Evolutionary conservation across 2,113 vertebrate species (phyloP).

Genomic region (Noturus placidus): DNA sequence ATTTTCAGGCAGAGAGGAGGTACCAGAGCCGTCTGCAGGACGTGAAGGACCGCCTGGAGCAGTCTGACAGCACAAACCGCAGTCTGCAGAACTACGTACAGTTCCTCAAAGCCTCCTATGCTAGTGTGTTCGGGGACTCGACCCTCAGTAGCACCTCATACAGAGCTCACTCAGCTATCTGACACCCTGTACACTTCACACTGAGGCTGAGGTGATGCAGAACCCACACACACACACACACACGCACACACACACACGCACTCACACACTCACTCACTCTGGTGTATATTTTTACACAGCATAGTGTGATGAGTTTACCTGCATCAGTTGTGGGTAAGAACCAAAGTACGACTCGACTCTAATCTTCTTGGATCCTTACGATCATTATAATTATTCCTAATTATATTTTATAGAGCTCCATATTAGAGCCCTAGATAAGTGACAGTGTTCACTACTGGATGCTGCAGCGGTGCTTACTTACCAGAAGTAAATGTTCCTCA

Average conservation of each 20-base stretch:
- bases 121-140: constrained; percentile 85
- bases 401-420: not conserved
- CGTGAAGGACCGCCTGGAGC: constrained; percentile 86
- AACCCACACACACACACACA: not conserved
- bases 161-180: constrained; percentile 72
- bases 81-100: constrained; percentile 95
- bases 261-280: no score
- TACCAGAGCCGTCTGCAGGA: constrained; percentile 86
- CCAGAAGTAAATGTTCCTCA: not conserved
- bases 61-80: constrained; percentile 90
- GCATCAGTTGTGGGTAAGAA: not conserved
- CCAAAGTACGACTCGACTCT: not conserved
- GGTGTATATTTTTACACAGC: not conserved
- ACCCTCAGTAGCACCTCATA: constrained; percentile 73
- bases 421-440: not conserved
- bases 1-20: constrained; percentile 75
- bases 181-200: constrained; percentile 32
- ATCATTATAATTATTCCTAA: not conserved
- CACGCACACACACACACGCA: no score
- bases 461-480: not conserved
- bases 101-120: constrained; percentile 91
- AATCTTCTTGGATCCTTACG: not conserved
- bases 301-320: not conserved
- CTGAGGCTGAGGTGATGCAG: constrained; percentile 12
- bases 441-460: not conserved